phyloP scores from a whole-genome alignment of 2,113 vertebrate species.

The Austrofundulus limnaeus region DNA sequence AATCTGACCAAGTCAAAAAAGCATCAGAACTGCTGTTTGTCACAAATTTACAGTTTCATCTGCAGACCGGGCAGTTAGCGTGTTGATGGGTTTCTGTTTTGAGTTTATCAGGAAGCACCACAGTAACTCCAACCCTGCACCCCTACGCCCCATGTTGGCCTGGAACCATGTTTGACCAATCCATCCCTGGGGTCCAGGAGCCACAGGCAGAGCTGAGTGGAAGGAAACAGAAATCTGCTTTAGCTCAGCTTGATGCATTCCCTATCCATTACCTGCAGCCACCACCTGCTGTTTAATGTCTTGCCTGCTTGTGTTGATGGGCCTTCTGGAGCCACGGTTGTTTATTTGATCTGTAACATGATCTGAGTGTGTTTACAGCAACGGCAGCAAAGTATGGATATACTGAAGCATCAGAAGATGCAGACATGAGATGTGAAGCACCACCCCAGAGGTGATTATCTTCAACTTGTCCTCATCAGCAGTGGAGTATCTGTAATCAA shows the following conservation, averaged over 20 bases:
- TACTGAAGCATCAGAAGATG: slow-evolving; percentile 1
- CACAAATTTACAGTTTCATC: neutral
- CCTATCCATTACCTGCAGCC: slow-evolving; percentile 52
- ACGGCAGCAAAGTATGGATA: neutral
- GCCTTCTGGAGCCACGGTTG: slow-evolving; percentile 2
- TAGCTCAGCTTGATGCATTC: slow-evolving; percentile 45
- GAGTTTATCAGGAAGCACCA: slow-evolving; percentile 15
- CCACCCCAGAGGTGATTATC: slow-evolving; percentile 32
- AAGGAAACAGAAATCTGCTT: slow-evolving; percentile 46
- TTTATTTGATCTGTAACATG: slow-evolving; percentile 24
- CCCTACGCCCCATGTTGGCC: neutral
- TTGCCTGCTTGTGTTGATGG: slow-evolving; percentile 15
- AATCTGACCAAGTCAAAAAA: neutral
- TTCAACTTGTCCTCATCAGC: slow-evolving; percentile 57
- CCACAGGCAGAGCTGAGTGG: slow-evolving; percentile 26
- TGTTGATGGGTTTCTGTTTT: slow-evolving; percentile 17
- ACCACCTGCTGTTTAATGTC: slow-evolving; percentile 43
- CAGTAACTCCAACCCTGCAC: neutral
- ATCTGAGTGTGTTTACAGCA: slow-evolving; percentile 16
- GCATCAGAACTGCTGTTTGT: neutral
- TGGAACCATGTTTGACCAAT: slow-evolving; percentile 50
- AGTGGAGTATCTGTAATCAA: slow-evolving; percentile 58
- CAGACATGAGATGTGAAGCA: slow-evolving; percentile 22
- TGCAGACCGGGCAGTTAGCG: slow-evolving; percentile 6
- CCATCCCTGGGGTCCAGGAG: slow-evolving; percentile 36